Percentiles rank a stretch among this genome's conserved stretches.
phyloP scores from a whole-genome alignment of 1,140 invertebrate species.

The Drosophila micromelanica region DNA sequence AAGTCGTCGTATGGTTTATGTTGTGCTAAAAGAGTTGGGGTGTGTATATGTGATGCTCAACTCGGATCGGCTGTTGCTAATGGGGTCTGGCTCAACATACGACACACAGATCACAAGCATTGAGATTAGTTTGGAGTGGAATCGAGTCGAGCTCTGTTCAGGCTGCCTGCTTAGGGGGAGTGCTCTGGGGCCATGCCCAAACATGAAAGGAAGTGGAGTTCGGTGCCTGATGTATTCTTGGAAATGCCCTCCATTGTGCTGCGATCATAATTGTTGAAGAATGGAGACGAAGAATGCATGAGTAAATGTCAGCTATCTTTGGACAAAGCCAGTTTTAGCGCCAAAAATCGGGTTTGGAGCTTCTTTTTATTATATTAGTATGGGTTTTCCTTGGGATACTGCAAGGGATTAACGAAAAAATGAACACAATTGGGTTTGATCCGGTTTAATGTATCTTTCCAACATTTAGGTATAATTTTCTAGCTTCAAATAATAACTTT shows the following conservation, averaged over 20 bases:
- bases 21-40: slow-evolving; percentile 74
- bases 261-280: slow-evolving; percentile 22
- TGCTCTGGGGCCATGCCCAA: slow-evolving; percentile 11
- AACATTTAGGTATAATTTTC: too few species aligned
- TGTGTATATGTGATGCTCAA: slow-evolving; percentile 25
- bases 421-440: neutral
- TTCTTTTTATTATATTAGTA: neutral
- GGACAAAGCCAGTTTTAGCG: neutral
- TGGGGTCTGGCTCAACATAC: slow-evolving; percentile 60
- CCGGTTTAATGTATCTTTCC: neutral
- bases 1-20: slow-evolving; percentile 77
- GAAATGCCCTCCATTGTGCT: slow-evolving; percentile 41
- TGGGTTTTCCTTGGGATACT: neutral
- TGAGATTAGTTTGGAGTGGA: slow-evolving; percentile 55
- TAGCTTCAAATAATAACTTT: too few species aligned
- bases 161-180: slow-evolving; percentile 33
- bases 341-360: neutral
- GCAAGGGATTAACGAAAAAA: too few species aligned
- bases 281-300: neutral
- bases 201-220: slow-evolving; percentile 22
- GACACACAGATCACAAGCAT: slow-evolving; percentile 56
- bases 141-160: slow-evolving; percentile 2
- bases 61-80: slow-evolving; percentile 14
- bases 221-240: slow-evolving; percentile 41
- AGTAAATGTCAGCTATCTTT: neutral